phyloP scores from a whole-genome alignment of 2,113 vertebrate genomes.

The Phylloscopus trochiloides region DNA sequence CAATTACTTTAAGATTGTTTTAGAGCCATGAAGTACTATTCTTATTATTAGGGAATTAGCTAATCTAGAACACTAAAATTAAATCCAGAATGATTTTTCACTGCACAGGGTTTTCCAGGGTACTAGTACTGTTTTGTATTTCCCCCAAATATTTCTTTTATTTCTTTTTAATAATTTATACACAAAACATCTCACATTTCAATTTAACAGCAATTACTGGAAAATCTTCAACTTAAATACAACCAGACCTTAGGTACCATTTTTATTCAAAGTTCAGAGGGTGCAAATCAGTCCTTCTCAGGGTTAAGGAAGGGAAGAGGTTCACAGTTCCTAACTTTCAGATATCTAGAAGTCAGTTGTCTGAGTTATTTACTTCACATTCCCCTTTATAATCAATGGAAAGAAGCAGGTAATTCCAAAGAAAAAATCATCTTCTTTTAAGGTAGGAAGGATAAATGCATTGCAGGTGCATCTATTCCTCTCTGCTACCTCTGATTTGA shows the following conservation, averaged over 20 bases:
- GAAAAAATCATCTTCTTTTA: not conserved
- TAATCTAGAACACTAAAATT: not conserved
- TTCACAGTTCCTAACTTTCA: not conserved
- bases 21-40: not conserved
- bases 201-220: not conserved
- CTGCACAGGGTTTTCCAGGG: not conserved
- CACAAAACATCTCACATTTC: not conserved
- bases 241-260: not conserved
- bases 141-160: not conserved
- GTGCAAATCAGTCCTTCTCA: not conserved
- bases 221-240: not conserved
- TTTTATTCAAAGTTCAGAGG: not conserved
- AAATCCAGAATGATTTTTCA: not conserved
- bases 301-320: not conserved
- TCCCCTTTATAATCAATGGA: not conserved
- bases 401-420: not conserved
- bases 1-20: not conserved
- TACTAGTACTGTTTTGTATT: not conserved
- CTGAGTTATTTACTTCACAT: slow-evolving; percentile 5
- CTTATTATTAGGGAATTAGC: not conserved
- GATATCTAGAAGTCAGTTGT: not conserved
- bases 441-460: not conserved
- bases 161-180: not conserved
- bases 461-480: slow-evolving; percentile 20
- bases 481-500: not conserved